These are phyloP conservation scores for Aricia agestis DNA, from an alignment of 1,140 invertebrate species.

Conservation along the genomic window DNA sequence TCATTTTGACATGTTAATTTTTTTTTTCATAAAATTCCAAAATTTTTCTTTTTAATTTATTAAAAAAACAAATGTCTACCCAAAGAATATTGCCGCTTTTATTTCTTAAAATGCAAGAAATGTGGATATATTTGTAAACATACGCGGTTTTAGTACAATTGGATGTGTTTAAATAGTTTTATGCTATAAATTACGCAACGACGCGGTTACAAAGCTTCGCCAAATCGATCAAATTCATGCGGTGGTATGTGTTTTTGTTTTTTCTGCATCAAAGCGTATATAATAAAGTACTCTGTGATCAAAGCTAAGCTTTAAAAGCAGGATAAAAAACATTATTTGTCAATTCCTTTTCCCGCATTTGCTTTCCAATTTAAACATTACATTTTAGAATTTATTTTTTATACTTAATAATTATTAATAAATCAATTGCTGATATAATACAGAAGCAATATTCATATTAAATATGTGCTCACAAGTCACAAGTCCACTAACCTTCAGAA, in stretches of 20 bases:
- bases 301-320: background rate
- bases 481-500: no score
- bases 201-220: background rate
- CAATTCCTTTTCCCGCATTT: background rate
- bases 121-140: background rate
- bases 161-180: background rate
- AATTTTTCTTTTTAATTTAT: constrained; percentile 13
- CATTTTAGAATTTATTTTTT: background rate
- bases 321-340: constrained; percentile 9
- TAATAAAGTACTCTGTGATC: no score
- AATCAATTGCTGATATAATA: no score
- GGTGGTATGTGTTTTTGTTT: constrained; percentile 2
- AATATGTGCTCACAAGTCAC: no score
- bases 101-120: background rate
- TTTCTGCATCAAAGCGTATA: background rate
- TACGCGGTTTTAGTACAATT: background rate
- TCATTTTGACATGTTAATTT: constrained; percentile 11
- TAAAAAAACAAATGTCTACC: constrained; percentile 10
- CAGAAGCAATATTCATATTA: no score
- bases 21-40: constrained; percentile 13
- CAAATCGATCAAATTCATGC: background rate
- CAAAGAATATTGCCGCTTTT: constrained; percentile 13
- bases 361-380: background rate
- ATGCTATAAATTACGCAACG: constrained; percentile 5
- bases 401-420: background rate